phyloP scores from a whole-genome alignment of 1,140 invertebrate genomes.

The Palaemon carinicauda region DNA sequence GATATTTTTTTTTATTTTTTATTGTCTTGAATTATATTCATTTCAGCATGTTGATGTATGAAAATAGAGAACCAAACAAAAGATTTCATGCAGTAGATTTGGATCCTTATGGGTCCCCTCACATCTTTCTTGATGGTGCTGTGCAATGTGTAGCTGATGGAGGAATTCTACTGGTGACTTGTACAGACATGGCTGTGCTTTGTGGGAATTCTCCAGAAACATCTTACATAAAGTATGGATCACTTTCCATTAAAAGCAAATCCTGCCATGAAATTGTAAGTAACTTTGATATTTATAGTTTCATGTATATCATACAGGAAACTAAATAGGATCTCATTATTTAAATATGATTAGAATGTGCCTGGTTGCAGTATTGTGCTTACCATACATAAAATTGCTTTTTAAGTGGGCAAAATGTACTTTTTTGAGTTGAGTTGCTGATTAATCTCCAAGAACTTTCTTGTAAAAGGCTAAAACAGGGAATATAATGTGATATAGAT shows the following conservation, averaged over 20 bases:
- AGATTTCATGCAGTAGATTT: constrained; percentile 92
- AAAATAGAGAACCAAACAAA: constrained; percentile 72
- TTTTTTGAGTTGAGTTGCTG: no score
- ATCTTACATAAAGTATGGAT: constrained; percentile 93
- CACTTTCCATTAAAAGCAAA: constrained; percentile 84
- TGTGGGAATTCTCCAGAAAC: constrained; percentile 96
- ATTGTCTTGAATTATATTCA: constrained; percentile 42
- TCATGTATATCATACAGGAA: no score
- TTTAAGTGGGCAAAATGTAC: no score
- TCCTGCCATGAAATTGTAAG: constrained; percentile 94
- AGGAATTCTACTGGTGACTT: constrained; percentile 87
- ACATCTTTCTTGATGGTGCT: constrained; percentile 91
- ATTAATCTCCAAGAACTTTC: no score
- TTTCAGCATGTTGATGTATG: constrained; percentile 85
- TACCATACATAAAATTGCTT: no score
- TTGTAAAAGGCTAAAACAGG: no score
- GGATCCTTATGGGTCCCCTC: constrained; percentile 97
- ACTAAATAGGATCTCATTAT: neutral
- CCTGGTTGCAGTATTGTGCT: neutral
- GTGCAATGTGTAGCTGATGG: constrained; percentile 81
- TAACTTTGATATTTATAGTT: neutral
- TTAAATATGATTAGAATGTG: neutral
- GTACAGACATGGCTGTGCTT: constrained; percentile 97
- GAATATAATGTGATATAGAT: no score
- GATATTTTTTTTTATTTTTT: no score